phyloP scores from a whole-genome alignment of 2,113 vertebrate species.

The Irena cyanogastra region DNA sequence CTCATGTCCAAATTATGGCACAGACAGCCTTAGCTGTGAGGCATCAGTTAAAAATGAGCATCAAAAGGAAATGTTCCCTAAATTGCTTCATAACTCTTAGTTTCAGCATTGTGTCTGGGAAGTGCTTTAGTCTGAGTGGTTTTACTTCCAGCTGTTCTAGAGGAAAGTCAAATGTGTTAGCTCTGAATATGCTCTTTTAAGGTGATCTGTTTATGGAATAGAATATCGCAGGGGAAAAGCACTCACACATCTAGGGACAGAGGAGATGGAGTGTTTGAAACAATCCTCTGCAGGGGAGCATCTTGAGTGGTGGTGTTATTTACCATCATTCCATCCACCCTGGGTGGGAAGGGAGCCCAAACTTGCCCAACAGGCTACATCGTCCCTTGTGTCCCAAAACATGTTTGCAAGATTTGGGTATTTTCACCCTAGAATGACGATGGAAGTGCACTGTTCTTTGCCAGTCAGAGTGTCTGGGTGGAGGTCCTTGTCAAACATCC shows the following conservation, averaged over 20 bases:
- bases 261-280: neutral
- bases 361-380: neutral
- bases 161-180: neutral
- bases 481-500: neutral
- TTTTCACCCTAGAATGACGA: neutral
- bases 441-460: neutral
- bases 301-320: neutral
- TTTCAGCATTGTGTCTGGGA: neutral
- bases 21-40: neutral
- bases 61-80: neutral
- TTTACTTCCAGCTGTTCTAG: neutral
- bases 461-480: neutral
- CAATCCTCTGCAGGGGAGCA: rapidly evolving
- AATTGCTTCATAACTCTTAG: neutral
- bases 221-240: neutral
- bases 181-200: neutral
- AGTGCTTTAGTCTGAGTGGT: neutral
- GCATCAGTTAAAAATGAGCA: neutral
- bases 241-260: neutral
- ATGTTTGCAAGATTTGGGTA: neutral
- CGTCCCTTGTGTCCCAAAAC: neutral
- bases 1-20: neutral
- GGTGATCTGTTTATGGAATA: neutral
- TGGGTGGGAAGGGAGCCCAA: neutral
- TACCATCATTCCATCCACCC: neutral